These are phyloP conservation scores for Varanus salvator DNA, from an alignment of 2,113 vertebrate species.

Conservation along the genomic window DNA sequence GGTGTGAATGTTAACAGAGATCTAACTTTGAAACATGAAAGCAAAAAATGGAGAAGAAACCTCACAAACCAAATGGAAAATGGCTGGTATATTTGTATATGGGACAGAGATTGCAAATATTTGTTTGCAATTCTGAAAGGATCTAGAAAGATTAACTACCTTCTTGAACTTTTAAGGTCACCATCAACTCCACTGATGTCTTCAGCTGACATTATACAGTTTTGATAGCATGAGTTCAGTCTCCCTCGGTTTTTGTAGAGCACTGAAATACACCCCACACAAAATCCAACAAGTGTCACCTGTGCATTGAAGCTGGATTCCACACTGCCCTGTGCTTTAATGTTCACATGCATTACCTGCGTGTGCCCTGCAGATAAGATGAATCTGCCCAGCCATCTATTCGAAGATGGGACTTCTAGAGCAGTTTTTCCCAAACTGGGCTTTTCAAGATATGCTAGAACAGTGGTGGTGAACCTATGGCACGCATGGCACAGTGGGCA, in stretches of 20 bases:
- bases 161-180: slow-evolving; percentile 18
- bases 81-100: slow-evolving; percentile 24
- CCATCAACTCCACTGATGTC: neutral
- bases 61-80: slow-evolving; percentile 15
- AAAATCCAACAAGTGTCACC: neutral
- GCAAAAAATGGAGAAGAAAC: slow-evolving; percentile 36
- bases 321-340: neutral
- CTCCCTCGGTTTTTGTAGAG: neutral
- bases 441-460: neutral
- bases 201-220: neutral
- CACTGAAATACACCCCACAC: neutral
- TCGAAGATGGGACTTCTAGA: neutral
- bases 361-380: neutral
- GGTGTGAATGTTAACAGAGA: slow-evolving; percentile 30
- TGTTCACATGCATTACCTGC: neutral
- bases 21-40: slow-evolving; percentile 27
- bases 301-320: neutral
- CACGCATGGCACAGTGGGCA: no score
- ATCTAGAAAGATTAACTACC: neutral
- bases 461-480: no score
- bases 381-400: neutral
- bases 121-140: slow-evolving; percentile 30
- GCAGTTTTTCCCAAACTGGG: no score
- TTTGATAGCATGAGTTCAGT: neutral
- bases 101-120: neutral